Conservation (phyloP, 1,140 invertebrate genomes). For the Saccostrea cuccullata region DNA sequence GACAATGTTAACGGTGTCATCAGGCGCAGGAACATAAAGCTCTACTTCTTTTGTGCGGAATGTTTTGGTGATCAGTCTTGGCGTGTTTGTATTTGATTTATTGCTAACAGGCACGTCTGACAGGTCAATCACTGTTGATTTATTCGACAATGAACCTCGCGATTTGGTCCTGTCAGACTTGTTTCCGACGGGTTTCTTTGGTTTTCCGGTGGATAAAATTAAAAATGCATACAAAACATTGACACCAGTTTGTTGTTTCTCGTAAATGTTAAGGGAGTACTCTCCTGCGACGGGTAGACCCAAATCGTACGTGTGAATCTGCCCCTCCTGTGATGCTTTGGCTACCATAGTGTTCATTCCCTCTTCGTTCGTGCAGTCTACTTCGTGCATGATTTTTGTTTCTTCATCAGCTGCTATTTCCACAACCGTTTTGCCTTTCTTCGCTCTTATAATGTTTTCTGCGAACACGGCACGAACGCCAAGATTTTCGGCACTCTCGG, state of each 20-base stretch:
- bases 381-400: constrained; percentile 40
- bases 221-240: constrained; percentile 43
- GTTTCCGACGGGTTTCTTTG: background rate
- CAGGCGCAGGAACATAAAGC: constrained; percentile 36
- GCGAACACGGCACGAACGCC: constrained; percentile 41
- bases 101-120: background rate
- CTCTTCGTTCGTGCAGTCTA: constrained; percentile 40
- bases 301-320: constrained; percentile 47
- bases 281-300: constrained; percentile 53
- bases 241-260: background rate
- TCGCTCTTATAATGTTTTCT: constrained; percentile 42
- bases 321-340: constrained; percentile 17
- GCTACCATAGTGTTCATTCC: constrained; percentile 34
- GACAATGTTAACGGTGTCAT: constrained; percentile 31
- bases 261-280: constrained; percentile 57
- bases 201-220: constrained; percentile 50
- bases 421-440: constrained; percentile 44
- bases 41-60: constrained; percentile 38
- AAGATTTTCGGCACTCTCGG: constrained; percentile 37
- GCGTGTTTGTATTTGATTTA: constrained; percentile 21
- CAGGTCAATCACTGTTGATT: background rate
- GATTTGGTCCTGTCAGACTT: background rate
- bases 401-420: constrained; percentile 35
- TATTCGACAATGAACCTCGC: background rate
- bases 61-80: constrained; percentile 40